Base-by-base conservation (phyloP, 2,888 invertebrate species). In the Aphidoletes aphidimyza region DNA sequence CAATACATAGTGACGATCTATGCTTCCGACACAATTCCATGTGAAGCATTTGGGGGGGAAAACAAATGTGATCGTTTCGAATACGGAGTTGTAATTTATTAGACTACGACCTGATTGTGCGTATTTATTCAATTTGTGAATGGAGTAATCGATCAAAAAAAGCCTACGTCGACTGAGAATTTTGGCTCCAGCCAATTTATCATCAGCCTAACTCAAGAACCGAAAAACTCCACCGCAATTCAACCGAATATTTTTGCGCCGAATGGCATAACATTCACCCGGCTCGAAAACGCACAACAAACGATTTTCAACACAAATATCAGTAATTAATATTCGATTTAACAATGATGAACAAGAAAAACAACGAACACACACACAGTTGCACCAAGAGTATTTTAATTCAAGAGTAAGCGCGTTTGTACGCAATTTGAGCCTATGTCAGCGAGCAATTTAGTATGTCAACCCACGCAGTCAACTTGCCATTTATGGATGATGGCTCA, bases 321-420 rank as follows among this genome's bases (percentile, higher is more conserved):
- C 69, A 69, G 69, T 69, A 69, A 69, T 69, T 69, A 69, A 69
- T 30, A 69, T 69, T 30, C 69, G 69, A 69, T 69, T 69, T 69
- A 69, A 69, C 69, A 69, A 69, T 69, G 69, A 69, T 69, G 30
- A 30, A 69, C 26, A n/a, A n/a, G 69, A 69, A 54, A n/a, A 54
- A 47, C 47, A 47, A 47, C 17, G 19, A 19, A 9, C 8, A 19
- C 47, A 47, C 47, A 14, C 17, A 5, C 54, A 54, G 2, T 22
- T 22, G 22, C n/a, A n/a, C 5, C 47, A 47, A 26, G 22, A 30
- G 69, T 69, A n/a, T n/a, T n/a, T 69, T 69, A 69, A 30, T 34
- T 69, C 30, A 69, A 69, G 69, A 69, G 69, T 69, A 69, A 3
- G 69, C 47, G 47, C 47, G 2, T 17, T 11, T 47, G 17, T 11